Evolutionary conservation across 2,113 vertebrate genomes (phyloP).

Genomic region (Hippolais icterina): DNA sequence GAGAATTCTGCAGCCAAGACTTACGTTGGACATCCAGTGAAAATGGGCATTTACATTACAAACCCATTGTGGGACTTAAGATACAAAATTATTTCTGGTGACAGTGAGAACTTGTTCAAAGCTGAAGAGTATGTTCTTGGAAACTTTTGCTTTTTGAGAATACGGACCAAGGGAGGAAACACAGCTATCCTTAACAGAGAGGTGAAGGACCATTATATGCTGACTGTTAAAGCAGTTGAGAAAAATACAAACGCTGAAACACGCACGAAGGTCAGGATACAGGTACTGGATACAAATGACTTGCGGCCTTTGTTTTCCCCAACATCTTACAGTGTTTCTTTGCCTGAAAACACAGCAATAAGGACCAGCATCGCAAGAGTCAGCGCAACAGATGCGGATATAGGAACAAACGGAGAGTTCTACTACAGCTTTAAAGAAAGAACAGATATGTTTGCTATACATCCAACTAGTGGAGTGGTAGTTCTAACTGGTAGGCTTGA

Average conservation of each 20-base stretch:
- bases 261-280: constrained; percentile 83
- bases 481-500: constrained; percentile 91
- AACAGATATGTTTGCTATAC: constrained; percentile 95
- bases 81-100: constrained; percentile 97
- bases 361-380: constrained; percentile 91
- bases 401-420: constrained; percentile 97
- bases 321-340: constrained; percentile 92
- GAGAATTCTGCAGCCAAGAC: constrained; percentile 99
- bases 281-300: constrained; percentile 97
- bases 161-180: constrained; percentile 99
- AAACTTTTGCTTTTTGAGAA: constrained; percentile 95
- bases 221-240: constrained; percentile 91
- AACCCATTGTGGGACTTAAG: constrained; percentile 88
- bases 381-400: constrained; percentile 94
- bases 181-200: constrained; percentile 96
- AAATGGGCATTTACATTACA: constrained; percentile 92
- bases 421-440: constrained; percentile 97
- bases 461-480: constrained; percentile 91
- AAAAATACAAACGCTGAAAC: constrained; percentile 84
- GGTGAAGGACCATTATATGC: constrained; percentile 91
- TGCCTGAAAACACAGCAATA: constrained; percentile 90
- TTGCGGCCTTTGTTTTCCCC: constrained; percentile 94
- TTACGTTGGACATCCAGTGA: constrained; percentile 88
- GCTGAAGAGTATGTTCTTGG: constrained; percentile 93
- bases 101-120: constrained; percentile 97